Percentiles rank a stretch among this genome's conserved stretches.
These are phyloP conservation scores for Sepiola atlantica DNA, from an alignment of 2,888 invertebrate genomes.

Conservation along the genomic window DNA sequence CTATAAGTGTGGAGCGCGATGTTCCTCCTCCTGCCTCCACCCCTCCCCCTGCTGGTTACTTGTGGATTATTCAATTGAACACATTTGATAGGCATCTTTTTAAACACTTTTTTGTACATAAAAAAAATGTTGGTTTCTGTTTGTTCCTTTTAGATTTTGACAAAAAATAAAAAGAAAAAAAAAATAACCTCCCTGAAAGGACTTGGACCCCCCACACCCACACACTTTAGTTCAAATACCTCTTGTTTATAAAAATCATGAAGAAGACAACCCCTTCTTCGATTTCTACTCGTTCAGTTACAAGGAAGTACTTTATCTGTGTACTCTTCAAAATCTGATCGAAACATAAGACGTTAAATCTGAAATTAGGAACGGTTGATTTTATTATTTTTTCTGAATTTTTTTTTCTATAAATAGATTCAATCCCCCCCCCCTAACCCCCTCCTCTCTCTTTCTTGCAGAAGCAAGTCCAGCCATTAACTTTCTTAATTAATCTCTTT, in stretches of 20 bases:
- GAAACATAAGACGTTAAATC: not conserved
- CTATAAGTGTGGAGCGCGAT: not conserved
- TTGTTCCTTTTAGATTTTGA: not conserved
- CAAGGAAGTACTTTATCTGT: not conserved
- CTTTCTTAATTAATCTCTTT: not conserved
- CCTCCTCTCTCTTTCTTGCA: not conserved
- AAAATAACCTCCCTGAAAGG: not conserved
- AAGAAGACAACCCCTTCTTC: conserved; percentile 8
- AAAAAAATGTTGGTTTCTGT: not conserved
- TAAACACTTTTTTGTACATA: conserved; percentile 9
- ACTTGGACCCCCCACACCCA: not conserved
- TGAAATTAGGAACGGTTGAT: not conserved
- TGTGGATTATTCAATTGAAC: not conserved
- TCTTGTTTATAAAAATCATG: not conserved
- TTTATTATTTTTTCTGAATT: too few species aligned
- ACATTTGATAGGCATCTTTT: not conserved
- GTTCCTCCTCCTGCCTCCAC: not conserved
- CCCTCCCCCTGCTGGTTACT: not conserved
- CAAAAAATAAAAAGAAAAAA: not conserved
- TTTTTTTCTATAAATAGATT: too few species aligned
- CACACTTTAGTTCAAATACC: not conserved
- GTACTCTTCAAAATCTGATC: not conserved
- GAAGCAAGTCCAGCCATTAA: not conserved
- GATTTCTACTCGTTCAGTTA: conserved; percentile 8
- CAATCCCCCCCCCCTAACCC: too few species aligned